Base-by-base conservation (phyloP, 2,113 vertebrate species). In the Carlito syrichta region DNA sequence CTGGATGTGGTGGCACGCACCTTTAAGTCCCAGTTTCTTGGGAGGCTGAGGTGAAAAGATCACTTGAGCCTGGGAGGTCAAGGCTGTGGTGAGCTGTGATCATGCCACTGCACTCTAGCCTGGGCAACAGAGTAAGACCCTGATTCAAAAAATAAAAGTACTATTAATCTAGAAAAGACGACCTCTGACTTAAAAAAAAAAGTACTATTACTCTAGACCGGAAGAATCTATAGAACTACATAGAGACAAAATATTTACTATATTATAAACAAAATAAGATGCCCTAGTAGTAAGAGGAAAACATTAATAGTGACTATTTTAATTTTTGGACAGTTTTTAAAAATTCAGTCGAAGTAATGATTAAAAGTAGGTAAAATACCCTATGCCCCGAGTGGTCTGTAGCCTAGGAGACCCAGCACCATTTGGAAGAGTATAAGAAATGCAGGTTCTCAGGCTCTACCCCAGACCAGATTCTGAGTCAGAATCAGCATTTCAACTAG, bases 311-410 rank as follows among this genome's bases (percentile, higher is more conserved):
- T n/a, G 22, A 25, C 14, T 82, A 11, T 58, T 90, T 94, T 66
- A 73, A 58, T 38, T 92, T 89, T 45, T 14, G 35, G 52, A 86
- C 30, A 23, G 20, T 32, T 76, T 77, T 58, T 1, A 17, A 92
- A 22, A 91, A 62, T 85, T 50, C 30, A n/a, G 0, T 8, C 79
- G n/a, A 81, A 89, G 60, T 82, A 60, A 87, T 50, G 19, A 54
- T 74, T 63, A 54, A 63, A 91, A 62, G 30, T 8, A 62, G 16
- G 25, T 32, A 54, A 73, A 66, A 32, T 38, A 13, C 30, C 45
- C 0, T 30, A 2, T 17, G 45, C 0, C 8, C 22, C 5, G 0
- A 16, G 35, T 38, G 77, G 16, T 38, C 78, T 62, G 1, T 16
- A 6, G 35, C 8, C 7, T 22, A 7, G 38, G 4, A 22, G 8